Conservation (phyloP, 2,113 vertebrate genomes). For the Vicugna pacos region DNA sequence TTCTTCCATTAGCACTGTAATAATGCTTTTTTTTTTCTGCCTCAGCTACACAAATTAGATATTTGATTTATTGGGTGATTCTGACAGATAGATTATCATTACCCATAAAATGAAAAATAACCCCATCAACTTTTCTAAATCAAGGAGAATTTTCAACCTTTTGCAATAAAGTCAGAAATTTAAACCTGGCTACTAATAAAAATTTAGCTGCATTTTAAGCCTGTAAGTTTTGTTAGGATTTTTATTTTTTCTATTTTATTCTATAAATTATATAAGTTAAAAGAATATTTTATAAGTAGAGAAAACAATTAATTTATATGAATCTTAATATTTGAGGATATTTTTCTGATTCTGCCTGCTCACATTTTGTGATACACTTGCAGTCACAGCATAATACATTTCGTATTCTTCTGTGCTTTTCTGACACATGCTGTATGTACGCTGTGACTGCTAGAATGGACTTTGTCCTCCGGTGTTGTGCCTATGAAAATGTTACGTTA, state of each 20-base stretch:
- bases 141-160: background rate
- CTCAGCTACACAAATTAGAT: background rate
- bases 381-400: background rate
- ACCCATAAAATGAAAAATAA: background rate
- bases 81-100: background rate
- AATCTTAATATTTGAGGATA: background rate
- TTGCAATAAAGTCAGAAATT: background rate
- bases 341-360: background rate
- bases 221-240: background rate
- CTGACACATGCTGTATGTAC: background rate
- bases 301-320: background rate
- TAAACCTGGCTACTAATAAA: background rate
- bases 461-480: background rate
- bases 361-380: background rate
- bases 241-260: background rate
- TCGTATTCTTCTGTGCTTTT: background rate
- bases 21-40: background rate
- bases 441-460: background rate
- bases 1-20: background rate
- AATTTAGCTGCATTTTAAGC: background rate
- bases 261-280: background rate
- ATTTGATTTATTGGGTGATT: background rate
- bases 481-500: background rate
- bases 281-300: background rate
- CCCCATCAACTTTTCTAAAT: background rate